Conservation (phyloP, 2,113 vertebrate species). For the Sander lucioperca region DNA sequence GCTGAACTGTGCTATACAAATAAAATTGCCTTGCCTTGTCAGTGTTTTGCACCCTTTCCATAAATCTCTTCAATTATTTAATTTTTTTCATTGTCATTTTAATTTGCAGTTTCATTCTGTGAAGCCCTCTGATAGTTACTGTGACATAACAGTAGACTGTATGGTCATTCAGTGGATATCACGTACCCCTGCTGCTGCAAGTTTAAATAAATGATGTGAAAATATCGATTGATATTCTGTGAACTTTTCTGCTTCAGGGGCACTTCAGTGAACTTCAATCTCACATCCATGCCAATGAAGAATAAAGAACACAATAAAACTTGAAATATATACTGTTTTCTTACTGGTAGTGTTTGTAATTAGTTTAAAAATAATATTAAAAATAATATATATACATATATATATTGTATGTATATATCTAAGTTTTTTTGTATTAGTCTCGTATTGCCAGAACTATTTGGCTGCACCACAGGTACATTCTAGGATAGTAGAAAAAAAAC, state of each 20-base stretch:
- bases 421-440: too few species aligned
- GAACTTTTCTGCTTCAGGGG: constrained; percentile 37
- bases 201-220: constrained; percentile 74
- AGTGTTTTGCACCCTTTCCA: background rate
- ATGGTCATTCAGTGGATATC: constrained; percentile 27
- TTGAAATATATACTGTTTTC: background rate
- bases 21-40: too few species aligned
- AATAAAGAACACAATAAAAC: constrained; percentile 7
- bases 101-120: background rate
- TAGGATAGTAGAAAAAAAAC: too few species aligned
- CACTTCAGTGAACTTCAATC: constrained; percentile 10
- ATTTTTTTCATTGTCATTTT: background rate
- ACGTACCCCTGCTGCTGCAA: constrained; percentile 42
- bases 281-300: constrained; percentile 28
- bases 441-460: too few species aligned
- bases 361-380: too few species aligned
- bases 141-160: constrained; percentile 7
- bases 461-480: too few species aligned
- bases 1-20: too few species aligned
- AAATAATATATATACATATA: too few species aligned
- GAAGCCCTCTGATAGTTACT: constrained; percentile 3
- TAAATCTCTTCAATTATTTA: background rate
- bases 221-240: constrained; percentile 68
- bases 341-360: background rate
- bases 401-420: too few species aligned